These are phyloP conservation scores for Falco concolor DNA, from an alignment of 2,797 vertebrate species.

Conservation along the genomic window DNA sequence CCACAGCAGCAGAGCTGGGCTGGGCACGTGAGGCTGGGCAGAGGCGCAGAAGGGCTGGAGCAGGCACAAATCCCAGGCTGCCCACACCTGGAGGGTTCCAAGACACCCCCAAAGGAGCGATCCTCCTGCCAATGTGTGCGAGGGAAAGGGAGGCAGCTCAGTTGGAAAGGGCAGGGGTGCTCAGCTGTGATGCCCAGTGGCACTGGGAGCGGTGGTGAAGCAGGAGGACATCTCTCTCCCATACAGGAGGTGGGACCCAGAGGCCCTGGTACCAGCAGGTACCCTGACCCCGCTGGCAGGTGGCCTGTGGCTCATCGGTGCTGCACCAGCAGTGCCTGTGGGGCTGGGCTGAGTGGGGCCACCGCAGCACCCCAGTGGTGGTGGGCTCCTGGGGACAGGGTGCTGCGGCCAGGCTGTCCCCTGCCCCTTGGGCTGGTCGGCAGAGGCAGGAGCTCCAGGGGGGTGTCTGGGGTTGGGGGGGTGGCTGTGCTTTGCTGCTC, in stretches of 20 bases:
- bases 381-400: too few relatives aligned
- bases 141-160: background rate
- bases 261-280: background rate
- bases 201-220: background rate
- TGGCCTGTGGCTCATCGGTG: fast-evolving
- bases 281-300: fast-evolving
- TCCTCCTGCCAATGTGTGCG: fast-evolving
- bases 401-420: background rate
- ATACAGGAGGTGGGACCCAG: fast-evolving
- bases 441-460: background rate
- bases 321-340: fast-evolving
- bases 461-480: fast-evolving
- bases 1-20: background rate
- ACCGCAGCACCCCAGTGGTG: background rate
- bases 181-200: background rate
- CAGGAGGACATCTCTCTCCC: background rate
- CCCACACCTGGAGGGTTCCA: fast-evolving
- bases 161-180: background rate
- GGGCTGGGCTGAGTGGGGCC: fast-evolving
- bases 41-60: background rate
- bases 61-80: background rate
- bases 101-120: background rate
- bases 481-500: background rate
- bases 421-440: fast-evolving
- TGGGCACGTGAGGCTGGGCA: fast-evolving